phyloP scores from a whole-genome alignment of 2,113 vertebrate species.

The Nestor notabilis region DNA sequence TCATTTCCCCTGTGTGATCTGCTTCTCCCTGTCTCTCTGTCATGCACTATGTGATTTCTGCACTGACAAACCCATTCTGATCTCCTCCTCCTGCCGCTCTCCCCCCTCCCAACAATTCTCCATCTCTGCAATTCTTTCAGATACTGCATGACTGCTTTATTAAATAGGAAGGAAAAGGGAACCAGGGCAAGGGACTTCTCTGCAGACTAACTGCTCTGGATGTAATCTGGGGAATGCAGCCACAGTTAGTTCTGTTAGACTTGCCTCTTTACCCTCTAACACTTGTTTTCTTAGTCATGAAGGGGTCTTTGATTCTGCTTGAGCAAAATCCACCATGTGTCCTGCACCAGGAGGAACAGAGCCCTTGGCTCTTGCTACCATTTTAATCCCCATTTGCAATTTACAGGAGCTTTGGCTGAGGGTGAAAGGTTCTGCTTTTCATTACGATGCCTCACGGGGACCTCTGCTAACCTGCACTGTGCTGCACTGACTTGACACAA shows the following conservation, averaged over 20 bases:
- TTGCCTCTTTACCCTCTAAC: not conserved
- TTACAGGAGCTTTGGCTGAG: slow-evolving; percentile 48
- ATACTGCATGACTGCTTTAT: slow-evolving; percentile 22
- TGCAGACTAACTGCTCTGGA: not conserved
- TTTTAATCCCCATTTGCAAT: slow-evolving; percentile 47
- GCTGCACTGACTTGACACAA: not conserved
- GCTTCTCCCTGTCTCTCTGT: not conserved
- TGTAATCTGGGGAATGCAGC: not conserved
- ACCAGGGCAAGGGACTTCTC: not conserved
- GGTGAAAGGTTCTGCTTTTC: slow-evolving; percentile 43
- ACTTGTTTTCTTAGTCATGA: not conserved
- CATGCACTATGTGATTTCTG: not conserved
- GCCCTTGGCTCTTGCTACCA: not conserved
- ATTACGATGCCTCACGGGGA: not conserved
- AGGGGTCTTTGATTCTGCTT: not conserved
- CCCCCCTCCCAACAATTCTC: not conserved
- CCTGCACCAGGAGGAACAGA: not conserved
- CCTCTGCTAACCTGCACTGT: not conserved
- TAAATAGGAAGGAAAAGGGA: not conserved
- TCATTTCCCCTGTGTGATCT: not conserved
- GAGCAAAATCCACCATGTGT: not conserved
- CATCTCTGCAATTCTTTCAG: not conserved
- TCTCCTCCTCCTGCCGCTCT: not conserved
- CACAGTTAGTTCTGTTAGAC: not conserved
- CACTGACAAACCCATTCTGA: slow-evolving; percentile 43